Evolutionary conservation across 2,797 vertebrate species (phyloP).

Genomic region (Petrocephalus schoutedeni): DNA sequence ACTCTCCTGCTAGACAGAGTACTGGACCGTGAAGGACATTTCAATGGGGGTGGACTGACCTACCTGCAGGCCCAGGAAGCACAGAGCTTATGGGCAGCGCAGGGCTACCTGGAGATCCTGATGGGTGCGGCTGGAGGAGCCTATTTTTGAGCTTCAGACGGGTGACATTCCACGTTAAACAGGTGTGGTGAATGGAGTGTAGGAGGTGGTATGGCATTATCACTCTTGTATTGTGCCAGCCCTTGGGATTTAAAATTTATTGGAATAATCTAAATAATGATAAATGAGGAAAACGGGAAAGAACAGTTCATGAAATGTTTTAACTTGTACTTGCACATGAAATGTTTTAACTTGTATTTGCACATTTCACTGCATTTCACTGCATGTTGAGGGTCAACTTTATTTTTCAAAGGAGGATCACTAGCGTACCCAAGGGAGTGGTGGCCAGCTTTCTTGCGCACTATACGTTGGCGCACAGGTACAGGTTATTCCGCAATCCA

Average conservation of each 20-base stretch:
- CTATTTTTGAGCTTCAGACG: background rate
- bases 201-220: background rate
- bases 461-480: background rate
- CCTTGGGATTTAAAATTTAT: background rate
- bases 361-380: background rate
- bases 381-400: background rate
- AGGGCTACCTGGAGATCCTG: background rate
- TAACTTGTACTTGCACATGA: background rate
- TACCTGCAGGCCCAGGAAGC: background rate
- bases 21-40: background rate
- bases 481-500: conserved; percentile 11
- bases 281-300: background rate
- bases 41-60: background rate
- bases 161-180: background rate
- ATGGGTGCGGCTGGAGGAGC: background rate
- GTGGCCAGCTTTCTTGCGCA: background rate
- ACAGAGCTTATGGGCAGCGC: background rate
- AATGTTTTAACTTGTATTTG: no score
- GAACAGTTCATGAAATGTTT: background rate
- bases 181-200: background rate
- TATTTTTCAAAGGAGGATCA: background rate
- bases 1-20: background rate
- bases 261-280: background rate
- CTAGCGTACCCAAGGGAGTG: background rate
- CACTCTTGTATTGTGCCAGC: background rate